Conservation (phyloP, 2,888 invertebrate species). For the Meiosimyza decipiens region DNA sequence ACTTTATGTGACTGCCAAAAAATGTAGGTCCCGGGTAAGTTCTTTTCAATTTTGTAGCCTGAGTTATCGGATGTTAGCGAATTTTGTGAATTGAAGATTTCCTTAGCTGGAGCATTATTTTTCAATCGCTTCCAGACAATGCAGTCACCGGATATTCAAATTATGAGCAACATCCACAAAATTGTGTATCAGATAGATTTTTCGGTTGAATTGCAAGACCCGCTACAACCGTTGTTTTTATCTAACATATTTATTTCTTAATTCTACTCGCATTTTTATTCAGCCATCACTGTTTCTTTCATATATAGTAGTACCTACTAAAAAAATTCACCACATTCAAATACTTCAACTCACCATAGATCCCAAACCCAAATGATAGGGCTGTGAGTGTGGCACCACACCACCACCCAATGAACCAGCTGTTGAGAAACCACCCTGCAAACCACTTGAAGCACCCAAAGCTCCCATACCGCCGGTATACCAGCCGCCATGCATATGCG, state of each 20-base stretch:
- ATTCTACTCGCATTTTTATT: not conserved
- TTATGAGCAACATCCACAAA: too few species aligned
- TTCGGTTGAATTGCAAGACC: too few species aligned
- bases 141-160: too few species aligned
- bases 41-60: too few species aligned
- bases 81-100: too few species aligned
- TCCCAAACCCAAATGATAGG: constrained; percentile 76
- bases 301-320: not conserved
- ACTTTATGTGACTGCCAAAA: too few species aligned
- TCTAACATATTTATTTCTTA: not conserved
- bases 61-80: too few species aligned
- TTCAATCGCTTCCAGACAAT: too few species aligned
- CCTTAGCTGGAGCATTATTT: too few species aligned
- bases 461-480: constrained; percentile 72
- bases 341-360: constrained; percentile 71
- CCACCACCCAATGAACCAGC: constrained; percentile 74
- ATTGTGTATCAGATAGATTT: too few species aligned
- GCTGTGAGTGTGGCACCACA: constrained; percentile 75
- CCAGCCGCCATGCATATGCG: constrained; percentile 76
- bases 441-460: constrained; percentile 71
- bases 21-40: too few species aligned
- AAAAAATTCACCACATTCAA: not conserved
- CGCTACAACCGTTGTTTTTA: not conserved
- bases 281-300: not conserved
- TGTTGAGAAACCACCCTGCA: constrained; percentile 72